phyloP scores from a whole-genome alignment of 2,113 vertebrate genomes.

The Jacana jacana region DNA sequence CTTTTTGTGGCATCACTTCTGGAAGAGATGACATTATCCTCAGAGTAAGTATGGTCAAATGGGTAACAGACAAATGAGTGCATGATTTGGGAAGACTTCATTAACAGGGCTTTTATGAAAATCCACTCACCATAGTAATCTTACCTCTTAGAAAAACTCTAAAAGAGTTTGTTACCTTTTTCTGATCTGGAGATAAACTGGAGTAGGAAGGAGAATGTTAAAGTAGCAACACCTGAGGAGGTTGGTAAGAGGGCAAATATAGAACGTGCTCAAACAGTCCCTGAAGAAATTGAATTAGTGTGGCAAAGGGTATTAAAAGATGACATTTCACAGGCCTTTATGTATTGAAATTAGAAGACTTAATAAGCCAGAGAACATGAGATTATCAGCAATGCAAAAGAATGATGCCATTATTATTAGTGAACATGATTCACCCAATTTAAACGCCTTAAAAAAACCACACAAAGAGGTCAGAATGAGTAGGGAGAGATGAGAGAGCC shows the following conservation, averaged over 20 bases:
- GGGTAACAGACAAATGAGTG: neutral
- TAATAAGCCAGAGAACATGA: neutral
- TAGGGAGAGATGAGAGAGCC: neutral
- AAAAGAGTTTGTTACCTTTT: neutral
- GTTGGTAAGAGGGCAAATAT: neutral
- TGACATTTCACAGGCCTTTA: neutral
- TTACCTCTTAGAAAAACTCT: neutral
- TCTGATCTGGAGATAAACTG: neutral
- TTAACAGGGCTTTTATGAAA: neutral
- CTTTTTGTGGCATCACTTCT: neutral
- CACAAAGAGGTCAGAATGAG: neutral
- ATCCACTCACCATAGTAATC: neutral
- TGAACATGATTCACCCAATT: neutral
- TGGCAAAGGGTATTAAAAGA: neutral
- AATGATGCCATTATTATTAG: neutral
- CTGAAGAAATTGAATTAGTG: neutral
- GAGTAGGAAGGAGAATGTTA: neutral
- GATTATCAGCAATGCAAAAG: neutral
- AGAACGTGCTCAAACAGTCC: neutral
- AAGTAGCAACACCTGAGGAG: neutral
- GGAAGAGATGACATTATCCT: neutral
- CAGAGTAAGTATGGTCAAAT: neutral
- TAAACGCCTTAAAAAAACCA: neutral
- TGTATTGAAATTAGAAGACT: neutral
- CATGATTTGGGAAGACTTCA: neutral